phyloP scores from a whole-genome alignment of 2,797 vertebrate genomes.

The Leptodactylus fallax region DNA sequence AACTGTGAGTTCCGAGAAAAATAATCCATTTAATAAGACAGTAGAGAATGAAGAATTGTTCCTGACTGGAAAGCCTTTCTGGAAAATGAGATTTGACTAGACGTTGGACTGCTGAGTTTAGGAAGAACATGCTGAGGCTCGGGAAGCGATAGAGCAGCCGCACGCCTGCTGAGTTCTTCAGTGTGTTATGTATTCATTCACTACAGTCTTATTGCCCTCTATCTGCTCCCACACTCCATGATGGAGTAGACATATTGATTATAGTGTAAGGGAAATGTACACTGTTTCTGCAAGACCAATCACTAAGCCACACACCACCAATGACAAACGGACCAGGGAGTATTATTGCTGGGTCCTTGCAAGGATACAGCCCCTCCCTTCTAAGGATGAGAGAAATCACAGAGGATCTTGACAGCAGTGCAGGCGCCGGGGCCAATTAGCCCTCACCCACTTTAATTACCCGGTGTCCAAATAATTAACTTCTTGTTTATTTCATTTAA shows the following conservation, averaged over 20 bases:
- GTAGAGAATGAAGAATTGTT: background rate
- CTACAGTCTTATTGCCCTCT: constrained; percentile 28
- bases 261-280: constrained; percentile 52
- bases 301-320: constrained; percentile 38
- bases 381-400: constrained; percentile 45
- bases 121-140: background rate
- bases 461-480: constrained; percentile 74
- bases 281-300: constrained; percentile 45
- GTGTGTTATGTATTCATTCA: constrained; percentile 25
- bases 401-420: constrained; percentile 54
- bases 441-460: constrained; percentile 74
- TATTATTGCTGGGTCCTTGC: constrained; percentile 17
- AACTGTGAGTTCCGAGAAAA: background rate
- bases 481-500: constrained; percentile 75
- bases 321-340: constrained; percentile 33
- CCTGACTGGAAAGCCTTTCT: background rate
- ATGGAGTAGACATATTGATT: constrained; percentile 51
- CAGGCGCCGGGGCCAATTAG: constrained; percentile 68
- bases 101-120: constrained; percentile 11
- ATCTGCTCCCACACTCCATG: constrained; percentile 22
- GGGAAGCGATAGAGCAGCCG: background rate
- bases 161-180: constrained; percentile 12
- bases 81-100: constrained; percentile 25
- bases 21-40: background rate
- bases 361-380: constrained; percentile 20